Conservation (phyloP, 2,113 vertebrate genomes). For the Amblyornis subalaris region DNA sequence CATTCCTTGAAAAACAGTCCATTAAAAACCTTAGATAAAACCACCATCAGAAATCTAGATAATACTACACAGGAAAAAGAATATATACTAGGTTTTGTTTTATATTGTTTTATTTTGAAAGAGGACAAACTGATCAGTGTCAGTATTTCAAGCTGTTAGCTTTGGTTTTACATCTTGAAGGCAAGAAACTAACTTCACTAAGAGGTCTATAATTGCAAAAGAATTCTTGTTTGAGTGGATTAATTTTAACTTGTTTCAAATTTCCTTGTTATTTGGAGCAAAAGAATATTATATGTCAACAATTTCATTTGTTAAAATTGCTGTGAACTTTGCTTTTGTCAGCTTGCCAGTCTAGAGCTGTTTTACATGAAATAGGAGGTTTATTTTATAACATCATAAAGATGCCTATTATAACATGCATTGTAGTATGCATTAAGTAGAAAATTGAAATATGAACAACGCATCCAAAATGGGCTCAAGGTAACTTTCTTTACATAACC, state of each 20-base stretch:
- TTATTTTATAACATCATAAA: neutral
- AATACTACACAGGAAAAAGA: neutral
- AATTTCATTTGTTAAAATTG: neutral
- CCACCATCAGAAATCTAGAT: neutral
- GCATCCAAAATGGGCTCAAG: neutral
- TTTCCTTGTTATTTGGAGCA: constrained; percentile 5
- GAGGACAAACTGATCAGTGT: neutral
- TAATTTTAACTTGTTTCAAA: neutral
- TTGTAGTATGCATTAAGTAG: neutral
- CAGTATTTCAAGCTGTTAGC: neutral
- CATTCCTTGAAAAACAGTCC: neutral
- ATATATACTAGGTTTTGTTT: neutral
- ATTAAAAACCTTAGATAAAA: neutral
- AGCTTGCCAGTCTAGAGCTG: neutral
- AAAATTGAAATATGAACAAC: neutral
- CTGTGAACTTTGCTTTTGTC: neutral
- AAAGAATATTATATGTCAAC: neutral
- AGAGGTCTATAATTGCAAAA: neutral
- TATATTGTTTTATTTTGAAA: neutral
- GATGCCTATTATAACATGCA: neutral
- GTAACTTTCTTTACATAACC: neutral
- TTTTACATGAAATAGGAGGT: neutral
- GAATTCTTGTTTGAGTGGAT: neutral
- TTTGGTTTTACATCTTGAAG: constrained; percentile 27
- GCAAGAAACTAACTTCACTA: neutral